Evolutionary conservation across 2,888 invertebrate genomes (phyloP).

Genomic region (Meandrusa payeni): DNA sequence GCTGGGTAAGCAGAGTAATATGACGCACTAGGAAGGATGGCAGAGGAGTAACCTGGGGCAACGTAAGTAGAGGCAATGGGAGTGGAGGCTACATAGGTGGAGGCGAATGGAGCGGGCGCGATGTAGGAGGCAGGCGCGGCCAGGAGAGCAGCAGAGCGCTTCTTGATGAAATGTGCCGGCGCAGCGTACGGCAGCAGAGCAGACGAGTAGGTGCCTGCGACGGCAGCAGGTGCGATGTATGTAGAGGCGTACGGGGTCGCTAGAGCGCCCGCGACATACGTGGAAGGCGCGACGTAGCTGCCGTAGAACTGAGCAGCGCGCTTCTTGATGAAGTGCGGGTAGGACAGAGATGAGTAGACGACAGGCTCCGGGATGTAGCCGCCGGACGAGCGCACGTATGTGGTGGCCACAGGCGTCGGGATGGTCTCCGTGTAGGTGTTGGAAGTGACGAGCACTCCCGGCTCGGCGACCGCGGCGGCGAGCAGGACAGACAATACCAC

Average conservation of each 20-base stretch:
- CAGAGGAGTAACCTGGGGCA: not conserved
- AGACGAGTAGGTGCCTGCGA: slow-evolving; percentile 5
- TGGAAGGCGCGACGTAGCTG: slow-evolving; percentile 30
- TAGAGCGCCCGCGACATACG: slow-evolving; percentile 30
- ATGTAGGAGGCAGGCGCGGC: slow-evolving; percentile 1
- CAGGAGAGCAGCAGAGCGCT: slow-evolving; percentile 7
- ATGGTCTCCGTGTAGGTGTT: not conserved
- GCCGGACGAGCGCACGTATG: slow-evolving; percentile 26
- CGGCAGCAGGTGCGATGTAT: not conserved
- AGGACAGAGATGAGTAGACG: slow-evolving; percentile 23
- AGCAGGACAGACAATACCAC: slow-evolving; percentile 71
- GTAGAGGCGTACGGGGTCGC: not conserved
- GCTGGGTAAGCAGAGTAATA: not conserved
- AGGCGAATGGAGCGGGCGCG: not conserved
- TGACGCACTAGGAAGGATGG: not conserved
- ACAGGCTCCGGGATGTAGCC: slow-evolving; percentile 38
- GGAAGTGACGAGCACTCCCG: slow-evolving; percentile 29
- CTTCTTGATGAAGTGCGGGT: slow-evolving; percentile 47
- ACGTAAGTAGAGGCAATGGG: not conserved
- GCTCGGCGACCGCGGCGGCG: slow-evolving; percentile 63
- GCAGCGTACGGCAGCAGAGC: slow-evolving; percentile 12
- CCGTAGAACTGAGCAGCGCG: slow-evolving; percentile 42
- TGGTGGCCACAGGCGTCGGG: slow-evolving; percentile 28
- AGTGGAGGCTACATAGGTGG: slow-evolving; percentile 4
- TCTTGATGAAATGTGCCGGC: slow-evolving; percentile 18